Percentiles rank a stretch among this genome's conserved stretches.
Conservation (phyloP, 2,797 vertebrate species). For the Eremophila alpestris region DNA sequence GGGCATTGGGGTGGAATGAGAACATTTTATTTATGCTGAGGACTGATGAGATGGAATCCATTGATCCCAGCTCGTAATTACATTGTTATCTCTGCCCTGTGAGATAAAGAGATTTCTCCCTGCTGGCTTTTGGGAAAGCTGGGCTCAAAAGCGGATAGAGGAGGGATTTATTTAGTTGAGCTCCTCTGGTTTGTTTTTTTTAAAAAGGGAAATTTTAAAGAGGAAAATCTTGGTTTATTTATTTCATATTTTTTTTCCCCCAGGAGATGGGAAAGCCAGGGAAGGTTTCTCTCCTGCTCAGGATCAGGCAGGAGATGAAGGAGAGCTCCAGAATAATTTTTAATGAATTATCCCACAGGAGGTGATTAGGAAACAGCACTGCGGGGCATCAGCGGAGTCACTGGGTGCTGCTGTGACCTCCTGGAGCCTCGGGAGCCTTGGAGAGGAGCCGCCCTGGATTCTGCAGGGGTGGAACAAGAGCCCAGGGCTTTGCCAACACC, state of each 20-base stretch:
- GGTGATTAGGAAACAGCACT: neutral
- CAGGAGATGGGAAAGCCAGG: neutral
- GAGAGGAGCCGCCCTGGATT: neutral
- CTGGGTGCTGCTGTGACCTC: neutral
- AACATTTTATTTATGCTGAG: neutral
- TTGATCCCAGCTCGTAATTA: slow-evolving; percentile 22
- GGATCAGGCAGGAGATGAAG: slow-evolving; percentile 44
- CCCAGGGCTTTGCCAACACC: neutral
- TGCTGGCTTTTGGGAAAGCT: slow-evolving; percentile 23
- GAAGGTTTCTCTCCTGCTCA: neutral
- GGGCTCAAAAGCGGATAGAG: neutral
- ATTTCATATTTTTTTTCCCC: rapidly evolving
- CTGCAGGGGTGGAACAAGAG: rapidly evolving
- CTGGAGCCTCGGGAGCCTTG: neutral
- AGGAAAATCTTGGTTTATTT: neutral
- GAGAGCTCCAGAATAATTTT: neutral
- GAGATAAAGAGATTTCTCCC: slow-evolving; percentile 31
- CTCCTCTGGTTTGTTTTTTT: neutral
- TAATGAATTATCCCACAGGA: neutral
- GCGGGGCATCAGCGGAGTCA: rapidly evolving
- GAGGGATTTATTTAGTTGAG: neutral
- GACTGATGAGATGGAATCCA: neutral
- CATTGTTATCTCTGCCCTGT: neutral
- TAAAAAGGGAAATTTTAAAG: slow-evolving; percentile 12
- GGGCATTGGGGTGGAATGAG: neutral